These are phyloP conservation scores for Polypedilum pembai DNA, from an alignment of 1,140 invertebrate genomes.

Conservation along the genomic window DNA sequence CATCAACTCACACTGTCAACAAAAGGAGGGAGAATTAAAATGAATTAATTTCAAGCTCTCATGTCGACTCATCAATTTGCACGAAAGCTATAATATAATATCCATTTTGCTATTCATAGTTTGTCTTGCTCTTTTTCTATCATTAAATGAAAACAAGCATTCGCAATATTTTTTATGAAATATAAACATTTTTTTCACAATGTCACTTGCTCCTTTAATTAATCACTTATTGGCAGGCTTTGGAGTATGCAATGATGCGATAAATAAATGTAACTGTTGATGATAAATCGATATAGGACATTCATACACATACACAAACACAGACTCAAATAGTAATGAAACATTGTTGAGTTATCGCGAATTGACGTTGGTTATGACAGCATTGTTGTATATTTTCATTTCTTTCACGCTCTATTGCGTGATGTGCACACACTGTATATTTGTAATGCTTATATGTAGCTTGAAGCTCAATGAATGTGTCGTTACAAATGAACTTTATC, in stretches of 20 bases:
- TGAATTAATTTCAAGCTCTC: background rate
- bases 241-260: too few relatives aligned
- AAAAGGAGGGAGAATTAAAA: background rate
- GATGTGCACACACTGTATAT: background rate
- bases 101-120: background rate
- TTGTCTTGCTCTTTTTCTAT: background rate
- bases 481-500: too few relatives aligned
- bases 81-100: background rate
- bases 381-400: background rate
- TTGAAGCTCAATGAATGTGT: too few relatives aligned
- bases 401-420: slow-evolving; percentile 3
- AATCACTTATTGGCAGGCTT: too few relatives aligned
- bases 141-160: too few relatives aligned
- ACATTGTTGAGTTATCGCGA: background rate
- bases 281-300: background rate
- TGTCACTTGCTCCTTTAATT: too few relatives aligned
- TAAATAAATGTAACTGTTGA: background rate
- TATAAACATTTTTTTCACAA: too few relatives aligned
- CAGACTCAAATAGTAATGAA: background rate
- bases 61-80: slow-evolving; percentile 10
- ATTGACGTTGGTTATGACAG: background rate
- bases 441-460: too few relatives aligned
- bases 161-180: too few relatives aligned
- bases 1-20: background rate
- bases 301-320: background rate